Evolutionary conservation across 2,888 invertebrate genomes (phyloP).

Genomic region (Lasius platythorax): DNA sequence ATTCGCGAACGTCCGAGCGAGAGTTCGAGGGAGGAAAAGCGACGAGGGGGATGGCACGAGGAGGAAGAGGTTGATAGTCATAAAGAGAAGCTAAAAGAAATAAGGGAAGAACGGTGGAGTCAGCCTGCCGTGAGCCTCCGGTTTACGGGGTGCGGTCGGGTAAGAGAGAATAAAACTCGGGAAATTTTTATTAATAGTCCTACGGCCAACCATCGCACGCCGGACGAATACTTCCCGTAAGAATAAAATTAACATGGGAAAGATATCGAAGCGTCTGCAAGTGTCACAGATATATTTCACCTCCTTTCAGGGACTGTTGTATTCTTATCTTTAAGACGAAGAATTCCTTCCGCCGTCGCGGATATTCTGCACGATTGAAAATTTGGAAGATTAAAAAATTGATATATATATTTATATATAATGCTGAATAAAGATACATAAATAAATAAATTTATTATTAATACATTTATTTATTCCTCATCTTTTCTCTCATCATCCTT

Average conservation of each 20-base stretch:
- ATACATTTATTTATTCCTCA: neutral
- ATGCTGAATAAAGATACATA: neutral
- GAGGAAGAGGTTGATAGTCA: conserved; percentile 45
- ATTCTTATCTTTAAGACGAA: conserved; percentile 10
- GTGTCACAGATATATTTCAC: conserved; percentile 59
- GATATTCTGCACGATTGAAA: conserved; percentile 20
- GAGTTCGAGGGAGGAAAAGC: neutral
- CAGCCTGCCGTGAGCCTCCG: conserved; percentile 59
- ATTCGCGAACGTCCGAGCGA: conserved; percentile 58
- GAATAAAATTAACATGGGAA: conserved; percentile 71
- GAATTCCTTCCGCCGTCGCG: neutral
- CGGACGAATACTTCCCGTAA: conserved; percentile 56
- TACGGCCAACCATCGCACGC: conserved; percentile 57
- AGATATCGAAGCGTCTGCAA: conserved; percentile 57
- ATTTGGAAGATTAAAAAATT: conserved; percentile 17
- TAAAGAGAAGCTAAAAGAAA: conserved; percentile 69
- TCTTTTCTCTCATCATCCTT: neutral
- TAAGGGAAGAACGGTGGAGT: conserved; percentile 53
- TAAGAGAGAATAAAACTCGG: conserved; percentile 65
- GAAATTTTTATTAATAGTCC: conserved; percentile 75
- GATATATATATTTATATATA: neutral
- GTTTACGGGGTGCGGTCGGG: conserved; percentile 69
- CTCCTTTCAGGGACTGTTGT: conserved; percentile 13
- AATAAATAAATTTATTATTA: neutral
- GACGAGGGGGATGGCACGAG: conserved; percentile 9